Base-by-base conservation (phyloP, 2,888 invertebrate genomes). In the Oxycera nigricornis region DNA sequence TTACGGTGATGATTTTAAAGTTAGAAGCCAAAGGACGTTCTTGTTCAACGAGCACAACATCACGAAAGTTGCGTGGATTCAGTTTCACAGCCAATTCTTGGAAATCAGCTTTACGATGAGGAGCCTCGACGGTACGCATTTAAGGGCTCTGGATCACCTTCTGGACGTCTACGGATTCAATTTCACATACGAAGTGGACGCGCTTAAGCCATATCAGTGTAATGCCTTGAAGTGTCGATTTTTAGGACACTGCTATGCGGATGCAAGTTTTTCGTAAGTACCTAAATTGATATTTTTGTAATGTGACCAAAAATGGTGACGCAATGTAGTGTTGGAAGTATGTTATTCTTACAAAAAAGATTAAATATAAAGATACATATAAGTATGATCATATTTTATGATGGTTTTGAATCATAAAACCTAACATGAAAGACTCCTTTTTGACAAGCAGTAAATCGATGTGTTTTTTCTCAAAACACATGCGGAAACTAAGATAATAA, bases 151-250 rank as follows among this genome's bases (percentile, higher is more conserved):
- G 77, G 90, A 93, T 81, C 90, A 92, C 73, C 88, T 96, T 31
- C 87, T 96, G 76, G 92, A 95, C 77, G 94, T 95, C 50, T 95
- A 92, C 82, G 96, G 96, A 14, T 96, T 97, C 87, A 96, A 97
- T 86, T 91, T 96, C 80, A 96, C 96, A 28, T 96, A 96, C 83
- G 94, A 95, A 82, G 91, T 95, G 78, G 88, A 88, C 72, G 85
- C 88, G n/a, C 87, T 89, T 24, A 88, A 89, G 78, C 80, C 84
- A 1, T 86, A 88, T 61, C 89, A 92, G 24, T 96, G 96, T 84
- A 93, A 92, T 76, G 91, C 94, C 74, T 88, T 91, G 78, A 91
- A 91, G 79, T 96, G 96, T 82, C 92, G 95, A 0, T 92, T 92
- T 78, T 89, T 94, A n/a, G 96, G 96, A 14, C 90, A 94, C 82